Percentiles rank a stretch among this genome's conserved stretches.
Conservation (phyloP, 2,113 vertebrate genomes). For the Pogonocichla stellata region DNA sequence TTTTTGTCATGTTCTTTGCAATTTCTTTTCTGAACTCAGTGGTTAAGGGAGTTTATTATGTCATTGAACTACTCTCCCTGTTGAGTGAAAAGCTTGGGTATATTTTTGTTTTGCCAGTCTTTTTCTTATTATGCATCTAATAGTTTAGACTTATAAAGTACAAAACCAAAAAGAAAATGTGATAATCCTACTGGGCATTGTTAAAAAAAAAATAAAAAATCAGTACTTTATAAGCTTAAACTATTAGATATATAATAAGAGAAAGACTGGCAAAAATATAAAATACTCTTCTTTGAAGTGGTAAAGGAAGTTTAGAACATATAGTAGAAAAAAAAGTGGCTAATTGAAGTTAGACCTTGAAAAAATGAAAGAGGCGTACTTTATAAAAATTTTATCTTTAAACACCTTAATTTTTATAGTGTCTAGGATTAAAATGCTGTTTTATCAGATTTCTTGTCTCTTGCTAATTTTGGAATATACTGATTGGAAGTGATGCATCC, state of each 20-base stretch:
- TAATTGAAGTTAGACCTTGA: background rate
- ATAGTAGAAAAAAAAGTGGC: background rate
- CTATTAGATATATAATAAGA: background rate
- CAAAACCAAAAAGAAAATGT: no score
- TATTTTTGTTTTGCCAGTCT: background rate
- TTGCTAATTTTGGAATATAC: background rate
- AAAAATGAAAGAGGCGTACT: background rate
- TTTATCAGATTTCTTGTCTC: background rate
- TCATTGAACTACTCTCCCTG: background rate
- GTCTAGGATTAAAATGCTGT: background rate
- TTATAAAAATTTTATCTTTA: background rate
- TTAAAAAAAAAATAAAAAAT: no score
- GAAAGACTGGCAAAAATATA: background rate
- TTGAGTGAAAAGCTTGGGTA: background rate
- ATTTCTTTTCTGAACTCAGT: background rate
- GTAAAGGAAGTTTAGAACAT: background rate
- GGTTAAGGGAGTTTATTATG: background rate
- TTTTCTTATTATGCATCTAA: background rate
- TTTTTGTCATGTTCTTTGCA: background rate
- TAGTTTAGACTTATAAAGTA: background rate
- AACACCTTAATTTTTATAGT: background rate
- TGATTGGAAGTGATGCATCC: background rate
- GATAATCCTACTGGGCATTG: no score
- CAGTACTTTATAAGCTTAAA: background rate
- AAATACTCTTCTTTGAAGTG: background rate